Conservation (phyloP, 2,888 invertebrate genomes). For the Acronicta alni region DNA sequence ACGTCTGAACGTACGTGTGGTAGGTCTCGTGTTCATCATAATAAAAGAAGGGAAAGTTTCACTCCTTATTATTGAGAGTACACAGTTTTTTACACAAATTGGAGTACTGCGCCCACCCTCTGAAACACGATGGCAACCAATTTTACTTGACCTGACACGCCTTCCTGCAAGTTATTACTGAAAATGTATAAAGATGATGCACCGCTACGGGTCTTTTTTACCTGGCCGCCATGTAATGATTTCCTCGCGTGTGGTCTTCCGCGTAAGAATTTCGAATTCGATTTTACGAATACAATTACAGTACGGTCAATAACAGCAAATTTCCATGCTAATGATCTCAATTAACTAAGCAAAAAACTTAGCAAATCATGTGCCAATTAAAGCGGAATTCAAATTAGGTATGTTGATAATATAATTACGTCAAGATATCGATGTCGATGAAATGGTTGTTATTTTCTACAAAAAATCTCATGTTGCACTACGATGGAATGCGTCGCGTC, state of each 20-base stretch:
- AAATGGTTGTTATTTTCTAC: constrained; percentile 63
- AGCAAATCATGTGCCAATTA: constrained; percentile 70
- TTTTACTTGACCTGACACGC: constrained; percentile 59
- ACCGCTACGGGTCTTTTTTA: constrained; percentile 60
- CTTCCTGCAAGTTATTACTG: constrained; percentile 55
- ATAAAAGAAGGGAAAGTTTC: constrained; percentile 70
- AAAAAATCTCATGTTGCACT: constrained; percentile 59
- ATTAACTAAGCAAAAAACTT: constrained; percentile 67
- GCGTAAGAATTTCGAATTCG: constrained; percentile 66
- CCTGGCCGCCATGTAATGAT: constrained; percentile 71
- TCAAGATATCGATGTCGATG: constrained; percentile 67
- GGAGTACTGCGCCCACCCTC: constrained; percentile 72
- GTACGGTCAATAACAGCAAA: constrained; percentile 62
- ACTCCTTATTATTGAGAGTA: constrained; percentile 66
- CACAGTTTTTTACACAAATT: constrained; percentile 70
- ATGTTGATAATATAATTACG: constrained; percentile 69
- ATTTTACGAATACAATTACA: constrained; percentile 69
- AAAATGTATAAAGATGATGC: constrained; percentile 61
- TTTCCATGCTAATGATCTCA: constrained; percentile 70
- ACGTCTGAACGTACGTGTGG: constrained; percentile 53
- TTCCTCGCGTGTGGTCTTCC: constrained; percentile 78
- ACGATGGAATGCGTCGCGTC: constrained; percentile 60
- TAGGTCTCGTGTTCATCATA: constrained; percentile 62
- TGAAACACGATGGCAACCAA: constrained; percentile 67
- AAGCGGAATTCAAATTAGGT: constrained; percentile 68